phyloP scores from a whole-genome alignment of 1,140 invertebrate genomes.

The Ladona fulva region DNA sequence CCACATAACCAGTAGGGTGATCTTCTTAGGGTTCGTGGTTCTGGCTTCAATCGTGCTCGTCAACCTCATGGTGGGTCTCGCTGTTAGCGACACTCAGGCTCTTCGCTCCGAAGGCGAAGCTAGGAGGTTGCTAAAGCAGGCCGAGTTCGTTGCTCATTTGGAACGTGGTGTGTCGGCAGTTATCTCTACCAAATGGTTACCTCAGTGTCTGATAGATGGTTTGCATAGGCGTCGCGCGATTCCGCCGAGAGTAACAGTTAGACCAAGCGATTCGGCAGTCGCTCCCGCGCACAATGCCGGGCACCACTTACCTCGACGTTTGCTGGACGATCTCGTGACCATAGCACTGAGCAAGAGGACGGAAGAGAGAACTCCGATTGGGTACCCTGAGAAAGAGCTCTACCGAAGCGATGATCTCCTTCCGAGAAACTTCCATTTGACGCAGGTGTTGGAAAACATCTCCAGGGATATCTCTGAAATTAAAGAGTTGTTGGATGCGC shows the following conservation, averaged over 20 bases:
- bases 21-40: slow-evolving; percentile 32
- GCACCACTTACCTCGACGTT: not conserved
- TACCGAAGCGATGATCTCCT: not conserved
- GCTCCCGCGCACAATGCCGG: not conserved
- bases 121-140: slow-evolving; percentile 35
- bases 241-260: not conserved
- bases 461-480: not conserved
- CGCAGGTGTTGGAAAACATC: not conserved
- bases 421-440: not conserved
- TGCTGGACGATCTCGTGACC: not conserved
- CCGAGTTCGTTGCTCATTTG: slow-evolving; percentile 35
- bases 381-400: not conserved
- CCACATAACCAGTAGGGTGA: slow-evolving; percentile 25
- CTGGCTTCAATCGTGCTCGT: slow-evolving; percentile 37
- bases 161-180: slow-evolving; percentile 23
- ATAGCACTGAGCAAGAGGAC: not conserved
- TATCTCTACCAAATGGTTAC: not conserved
- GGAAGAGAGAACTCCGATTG: not conserved
- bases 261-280: not conserved
- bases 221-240: not conserved
- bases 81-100: slow-evolving; percentile 38
- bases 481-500: not conserved
- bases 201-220: not conserved
- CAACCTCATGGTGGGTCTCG: slow-evolving; percentile 39
- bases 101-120: slow-evolving; percentile 32